phyloP scores from a whole-genome alignment of 2,888 invertebrate genomes.

The Apoda limacodes region DNA sequence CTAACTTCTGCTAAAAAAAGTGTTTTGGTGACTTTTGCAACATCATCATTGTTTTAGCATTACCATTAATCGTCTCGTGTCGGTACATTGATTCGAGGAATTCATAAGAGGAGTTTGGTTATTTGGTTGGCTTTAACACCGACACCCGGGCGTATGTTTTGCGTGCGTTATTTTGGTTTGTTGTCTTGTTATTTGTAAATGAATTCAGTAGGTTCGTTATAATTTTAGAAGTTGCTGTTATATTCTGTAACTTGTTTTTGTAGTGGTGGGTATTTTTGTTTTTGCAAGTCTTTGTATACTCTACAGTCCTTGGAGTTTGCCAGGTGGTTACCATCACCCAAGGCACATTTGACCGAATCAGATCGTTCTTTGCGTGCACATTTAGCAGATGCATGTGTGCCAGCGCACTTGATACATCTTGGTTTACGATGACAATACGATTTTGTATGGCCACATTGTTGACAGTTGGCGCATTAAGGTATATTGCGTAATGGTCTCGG shows the following conservation, averaged over 20 bases:
- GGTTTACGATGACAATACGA: too few relatives aligned
- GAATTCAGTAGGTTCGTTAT: background rate
- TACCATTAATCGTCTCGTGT: slow-evolving; percentile 10
- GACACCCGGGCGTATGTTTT: background rate
- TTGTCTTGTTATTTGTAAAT: background rate
- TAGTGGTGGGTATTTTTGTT: slow-evolving; percentile 8
- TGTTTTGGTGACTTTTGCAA: slow-evolving; percentile 9
- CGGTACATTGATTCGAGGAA: slow-evolving; percentile 6
- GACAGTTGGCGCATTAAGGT: too few relatives aligned
- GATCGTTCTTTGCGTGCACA: slow-evolving; percentile 14
- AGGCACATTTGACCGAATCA: too few relatives aligned
- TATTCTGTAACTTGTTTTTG: background rate
- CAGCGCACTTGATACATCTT: too few relatives aligned
- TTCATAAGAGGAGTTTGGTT: too few relatives aligned
- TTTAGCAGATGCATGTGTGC: slow-evolving; percentile 3
- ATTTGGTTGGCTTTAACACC: slow-evolving; percentile 1
- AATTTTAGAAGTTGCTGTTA: background rate
- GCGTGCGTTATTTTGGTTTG: background rate
- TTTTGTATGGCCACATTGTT: too few relatives aligned
- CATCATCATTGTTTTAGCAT: slow-evolving; percentile 9
- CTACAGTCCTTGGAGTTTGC: slow-evolving; percentile 16
- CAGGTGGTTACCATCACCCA: slow-evolving; percentile 19
- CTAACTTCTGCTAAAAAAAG: slow-evolving; percentile 6
- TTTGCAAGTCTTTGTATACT: slow-evolving; percentile 15
- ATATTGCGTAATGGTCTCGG: too few relatives aligned